A percentile compares a stretch with the other conserved stretches of the same genome.
These are phyloP conservation scores for Lophotriccus pileatus DNA, from an alignment of 2,797 vertebrate genomes.

Conservation along the genomic window DNA sequence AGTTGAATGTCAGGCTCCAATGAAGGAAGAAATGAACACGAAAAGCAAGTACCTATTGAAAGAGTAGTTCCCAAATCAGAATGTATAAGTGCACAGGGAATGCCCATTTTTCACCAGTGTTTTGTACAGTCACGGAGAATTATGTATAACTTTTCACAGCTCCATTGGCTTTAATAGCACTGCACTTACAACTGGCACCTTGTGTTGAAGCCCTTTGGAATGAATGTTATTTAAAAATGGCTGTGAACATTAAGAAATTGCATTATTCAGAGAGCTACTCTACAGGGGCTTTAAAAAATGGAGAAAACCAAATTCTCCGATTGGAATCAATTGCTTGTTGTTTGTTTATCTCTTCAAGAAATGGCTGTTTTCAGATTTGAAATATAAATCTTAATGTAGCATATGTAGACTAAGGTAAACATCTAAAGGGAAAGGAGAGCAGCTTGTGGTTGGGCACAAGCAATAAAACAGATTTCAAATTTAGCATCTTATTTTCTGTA, in stretches of 20 bases:
- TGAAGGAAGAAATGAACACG: constrained; percentile 39
- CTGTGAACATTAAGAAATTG: background rate
- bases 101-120: background rate
- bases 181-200: background rate
- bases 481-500: background rate
- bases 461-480: background rate
- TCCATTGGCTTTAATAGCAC: background rate
- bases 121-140: background rate
- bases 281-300: background rate
- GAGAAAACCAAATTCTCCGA: background rate
- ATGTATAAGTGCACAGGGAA: background rate
- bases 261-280: background rate
- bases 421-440: background rate
- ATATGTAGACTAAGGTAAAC: background rate
- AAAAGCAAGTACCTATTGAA: constrained; percentile 34
- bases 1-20: constrained; percentile 22
- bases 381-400: background rate
- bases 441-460: background rate
- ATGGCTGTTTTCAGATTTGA: background rate
- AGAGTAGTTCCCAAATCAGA: background rate
- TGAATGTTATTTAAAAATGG: background rate
- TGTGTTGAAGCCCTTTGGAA: background rate
- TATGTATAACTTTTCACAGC: background rate
- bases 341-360: background rate
- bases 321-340: background rate